phyloP scores from a whole-genome alignment of 2,113 vertebrate species.

The Corythornis cristatus region DNA sequence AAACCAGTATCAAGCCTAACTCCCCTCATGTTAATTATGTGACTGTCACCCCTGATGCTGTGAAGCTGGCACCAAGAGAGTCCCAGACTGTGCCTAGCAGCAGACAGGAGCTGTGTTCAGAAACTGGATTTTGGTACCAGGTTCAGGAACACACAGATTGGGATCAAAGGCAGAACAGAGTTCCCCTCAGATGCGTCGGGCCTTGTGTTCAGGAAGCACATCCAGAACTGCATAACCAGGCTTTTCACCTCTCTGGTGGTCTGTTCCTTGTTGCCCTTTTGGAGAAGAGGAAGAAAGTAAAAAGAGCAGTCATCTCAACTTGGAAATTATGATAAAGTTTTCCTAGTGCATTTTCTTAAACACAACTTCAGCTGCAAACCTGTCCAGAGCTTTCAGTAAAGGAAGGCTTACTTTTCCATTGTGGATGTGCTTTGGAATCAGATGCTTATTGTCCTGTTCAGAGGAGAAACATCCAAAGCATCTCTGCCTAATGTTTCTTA shows the following conservation, averaged over 20 bases:
- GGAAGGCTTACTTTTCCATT: neutral
- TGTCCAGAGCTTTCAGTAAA: neutral
- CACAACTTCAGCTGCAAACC: neutral
- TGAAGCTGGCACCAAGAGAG: no score
- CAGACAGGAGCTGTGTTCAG: no score
- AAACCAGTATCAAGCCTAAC: no score
- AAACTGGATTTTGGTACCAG: no score
- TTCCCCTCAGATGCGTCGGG: neutral
- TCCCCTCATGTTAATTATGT: no score
- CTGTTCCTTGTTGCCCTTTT: neutral
- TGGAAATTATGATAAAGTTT: neutral
- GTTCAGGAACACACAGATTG: no score
- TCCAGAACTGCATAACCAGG: neutral
- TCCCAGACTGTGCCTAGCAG: no score
- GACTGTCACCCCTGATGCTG: no score
- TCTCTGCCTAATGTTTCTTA: neutral
- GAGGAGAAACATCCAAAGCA: neutral
- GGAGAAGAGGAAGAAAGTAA: neutral
- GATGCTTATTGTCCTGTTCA: neutral
- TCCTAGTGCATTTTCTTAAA: neutral
- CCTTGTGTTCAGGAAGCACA: neutral
- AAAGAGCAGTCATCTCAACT: neutral
- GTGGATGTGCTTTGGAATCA: neutral
- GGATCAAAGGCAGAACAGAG: no score
- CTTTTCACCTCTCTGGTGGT: neutral